These are phyloP conservation scores for Tetragnatha versicolor DNA, from an alignment of 1,140 invertebrate genomes.

Conservation along the genomic window DNA sequence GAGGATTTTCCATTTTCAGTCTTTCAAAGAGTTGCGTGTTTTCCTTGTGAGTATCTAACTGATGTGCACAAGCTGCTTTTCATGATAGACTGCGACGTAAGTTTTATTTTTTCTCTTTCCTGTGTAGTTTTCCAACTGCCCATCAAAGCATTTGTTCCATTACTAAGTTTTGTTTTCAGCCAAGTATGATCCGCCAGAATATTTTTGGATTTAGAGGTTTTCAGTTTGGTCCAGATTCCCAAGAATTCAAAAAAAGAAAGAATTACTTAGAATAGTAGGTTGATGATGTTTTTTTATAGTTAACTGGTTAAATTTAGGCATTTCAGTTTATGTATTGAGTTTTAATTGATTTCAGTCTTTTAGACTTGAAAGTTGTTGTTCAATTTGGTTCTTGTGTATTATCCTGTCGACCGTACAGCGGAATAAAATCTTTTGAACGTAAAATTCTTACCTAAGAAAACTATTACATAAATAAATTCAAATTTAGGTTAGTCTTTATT, in stretches of 20 bases:
- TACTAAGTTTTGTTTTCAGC: conserved; percentile 13
- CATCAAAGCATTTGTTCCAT: not conserved
- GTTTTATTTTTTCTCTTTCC: not conserved
- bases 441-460: no score
- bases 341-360: no score
- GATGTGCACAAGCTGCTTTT: conserved; percentile 51
- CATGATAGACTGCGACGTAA: conserved; percentile 52
- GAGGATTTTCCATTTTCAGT: not conserved
- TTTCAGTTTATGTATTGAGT: no score
- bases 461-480: no score
- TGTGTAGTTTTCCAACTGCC: not conserved
- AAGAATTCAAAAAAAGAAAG: conserved; percentile 48
- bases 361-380: no score
- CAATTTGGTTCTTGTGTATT: no score
- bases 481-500: no score
- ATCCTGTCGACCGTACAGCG: no score
- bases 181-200: conserved; percentile 44
- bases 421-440: no score
- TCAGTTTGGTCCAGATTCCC: conserved; percentile 22
- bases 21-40: conserved; percentile 50
- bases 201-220: conserved; percentile 50
- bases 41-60: conserved; percentile 47
- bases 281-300: no score
- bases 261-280: conserved; percentile 55
- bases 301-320: no score